These are phyloP conservation scores for Lepidurus apus DNA, from an alignment of 1,140 invertebrate species.

Conservation along the genomic window DNA sequence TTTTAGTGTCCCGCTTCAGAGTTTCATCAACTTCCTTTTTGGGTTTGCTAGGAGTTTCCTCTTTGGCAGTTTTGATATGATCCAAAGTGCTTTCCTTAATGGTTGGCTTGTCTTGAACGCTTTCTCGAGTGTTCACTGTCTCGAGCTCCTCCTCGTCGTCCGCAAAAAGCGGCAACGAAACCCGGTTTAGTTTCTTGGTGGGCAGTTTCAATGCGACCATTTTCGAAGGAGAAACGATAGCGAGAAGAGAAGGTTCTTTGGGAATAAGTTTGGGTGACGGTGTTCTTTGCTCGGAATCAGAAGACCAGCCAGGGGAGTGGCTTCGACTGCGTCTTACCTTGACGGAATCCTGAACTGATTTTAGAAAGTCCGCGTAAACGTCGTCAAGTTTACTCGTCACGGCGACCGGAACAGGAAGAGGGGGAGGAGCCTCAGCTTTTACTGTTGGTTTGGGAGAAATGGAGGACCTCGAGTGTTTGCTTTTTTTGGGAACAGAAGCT, in stretches of 20 bases:
- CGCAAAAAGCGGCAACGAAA: neutral
- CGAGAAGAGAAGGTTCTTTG: neutral
- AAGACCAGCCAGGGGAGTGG: slow-evolving; percentile 16
- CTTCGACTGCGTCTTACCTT: neutral
- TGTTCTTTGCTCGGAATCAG: neutral
- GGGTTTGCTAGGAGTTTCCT: neutral
- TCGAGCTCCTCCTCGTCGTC: neutral
- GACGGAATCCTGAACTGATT: neutral
- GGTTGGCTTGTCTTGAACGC: neutral
- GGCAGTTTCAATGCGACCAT: neutral
- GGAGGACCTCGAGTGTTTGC: neutral
- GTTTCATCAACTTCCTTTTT: neutral
- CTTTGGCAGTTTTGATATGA: neutral
- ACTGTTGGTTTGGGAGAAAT: neutral
- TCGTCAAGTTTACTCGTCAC: neutral
- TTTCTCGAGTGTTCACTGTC: too few species aligned
- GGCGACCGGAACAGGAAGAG: neutral
- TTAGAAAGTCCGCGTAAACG: neutral
- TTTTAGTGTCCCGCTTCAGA: neutral
- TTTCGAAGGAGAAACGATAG: neutral
- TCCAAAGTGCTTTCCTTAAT: neutral
- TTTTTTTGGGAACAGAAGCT: neutral
- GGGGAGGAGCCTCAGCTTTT: neutral
- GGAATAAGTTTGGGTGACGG: neutral
- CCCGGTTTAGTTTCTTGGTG: neutral